Conservation (phyloP, 1,140 invertebrate genomes). For the Orchesella cincta region DNA sequence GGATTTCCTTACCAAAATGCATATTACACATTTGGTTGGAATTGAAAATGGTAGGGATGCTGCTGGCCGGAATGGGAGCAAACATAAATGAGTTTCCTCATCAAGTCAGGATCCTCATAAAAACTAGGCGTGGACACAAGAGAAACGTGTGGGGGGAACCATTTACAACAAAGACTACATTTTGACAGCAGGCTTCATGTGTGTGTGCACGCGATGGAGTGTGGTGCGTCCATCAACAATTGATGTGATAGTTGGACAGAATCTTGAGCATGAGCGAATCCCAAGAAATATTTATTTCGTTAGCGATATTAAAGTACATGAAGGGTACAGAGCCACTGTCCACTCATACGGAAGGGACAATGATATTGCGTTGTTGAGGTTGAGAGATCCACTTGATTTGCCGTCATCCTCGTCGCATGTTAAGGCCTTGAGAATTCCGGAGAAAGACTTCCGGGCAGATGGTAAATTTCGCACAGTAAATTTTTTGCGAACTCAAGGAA, state of each 20-base stretch:
- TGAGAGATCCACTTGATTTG: neutral
- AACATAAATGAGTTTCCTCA: conserved; percentile 4
- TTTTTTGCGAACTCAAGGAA: no score
- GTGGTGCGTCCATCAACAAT: neutral
- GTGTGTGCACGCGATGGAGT: neutral
- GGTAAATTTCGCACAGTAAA: no score
- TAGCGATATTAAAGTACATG: neutral
- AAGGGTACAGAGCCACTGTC: neutral
- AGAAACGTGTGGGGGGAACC: conserved; percentile 18
- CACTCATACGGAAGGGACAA: neutral
- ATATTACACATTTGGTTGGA: no score
- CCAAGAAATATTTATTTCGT: neutral
- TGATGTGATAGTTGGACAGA: neutral
- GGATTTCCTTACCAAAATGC: no score
- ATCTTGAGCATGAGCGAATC: neutral
- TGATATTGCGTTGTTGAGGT: conserved; percentile 3
- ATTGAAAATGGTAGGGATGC: no score
- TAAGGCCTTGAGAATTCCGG: neutral
- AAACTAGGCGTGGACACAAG: neutral
- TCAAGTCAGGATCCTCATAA: neutral
- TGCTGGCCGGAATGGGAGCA: neutral
- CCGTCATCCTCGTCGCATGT: neutral
- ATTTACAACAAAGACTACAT: conserved; percentile 13
- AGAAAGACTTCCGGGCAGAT: neutral
- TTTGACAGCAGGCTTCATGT: neutral